A percentile compares a stretch with the other conserved stretches of the same genome.
phyloP scores from a whole-genome alignment of 2,797 vertebrate genomes.

The Microcaecilia unicolor region DNA sequence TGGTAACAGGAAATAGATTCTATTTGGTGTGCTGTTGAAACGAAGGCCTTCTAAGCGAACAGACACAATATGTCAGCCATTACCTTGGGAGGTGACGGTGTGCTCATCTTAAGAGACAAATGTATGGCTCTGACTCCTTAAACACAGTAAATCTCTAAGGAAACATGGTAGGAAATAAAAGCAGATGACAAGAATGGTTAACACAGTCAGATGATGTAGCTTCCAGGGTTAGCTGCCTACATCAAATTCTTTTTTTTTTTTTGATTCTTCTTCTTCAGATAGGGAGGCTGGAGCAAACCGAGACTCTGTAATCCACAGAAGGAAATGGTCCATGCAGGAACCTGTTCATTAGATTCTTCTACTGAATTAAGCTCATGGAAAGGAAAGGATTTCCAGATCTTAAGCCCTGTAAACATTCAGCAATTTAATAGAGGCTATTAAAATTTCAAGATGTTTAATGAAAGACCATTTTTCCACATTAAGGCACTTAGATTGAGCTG shows the following conservation, averaged over 20 bases:
- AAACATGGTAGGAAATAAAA: constrained; percentile 8
- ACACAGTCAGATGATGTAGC: neutral
- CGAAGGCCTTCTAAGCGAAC: constrained; percentile 11
- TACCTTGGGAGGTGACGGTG: fast-evolving
- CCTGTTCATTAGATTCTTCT: no score
- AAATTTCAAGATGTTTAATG: no score
- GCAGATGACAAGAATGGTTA: constrained; percentile 10
- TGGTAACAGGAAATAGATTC: constrained; percentile 19
- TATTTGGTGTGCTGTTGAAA: constrained; percentile 12
- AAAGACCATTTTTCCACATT: no score
- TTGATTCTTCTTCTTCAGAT: no score
- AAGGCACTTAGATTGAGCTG: no score
- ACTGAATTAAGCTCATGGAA: no score
- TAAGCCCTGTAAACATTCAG: neutral
- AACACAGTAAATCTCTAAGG: neutral
- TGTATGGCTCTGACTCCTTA: neutral
- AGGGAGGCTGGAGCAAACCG: neutral
- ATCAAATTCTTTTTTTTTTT: constrained; percentile 3
- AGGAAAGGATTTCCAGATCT: neutral
- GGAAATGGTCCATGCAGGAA: neutral
- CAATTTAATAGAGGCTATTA: no score
- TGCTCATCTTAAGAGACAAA: constrained; percentile 10
- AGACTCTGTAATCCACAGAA: fast-evolving
- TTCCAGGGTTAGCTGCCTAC: constrained; percentile 1
- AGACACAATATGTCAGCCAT: constrained; percentile 13